Evolutionary conservation across 2,113 vertebrate genomes (phyloP).

Genomic region (Hemiscyllium ocellatum): DNA sequence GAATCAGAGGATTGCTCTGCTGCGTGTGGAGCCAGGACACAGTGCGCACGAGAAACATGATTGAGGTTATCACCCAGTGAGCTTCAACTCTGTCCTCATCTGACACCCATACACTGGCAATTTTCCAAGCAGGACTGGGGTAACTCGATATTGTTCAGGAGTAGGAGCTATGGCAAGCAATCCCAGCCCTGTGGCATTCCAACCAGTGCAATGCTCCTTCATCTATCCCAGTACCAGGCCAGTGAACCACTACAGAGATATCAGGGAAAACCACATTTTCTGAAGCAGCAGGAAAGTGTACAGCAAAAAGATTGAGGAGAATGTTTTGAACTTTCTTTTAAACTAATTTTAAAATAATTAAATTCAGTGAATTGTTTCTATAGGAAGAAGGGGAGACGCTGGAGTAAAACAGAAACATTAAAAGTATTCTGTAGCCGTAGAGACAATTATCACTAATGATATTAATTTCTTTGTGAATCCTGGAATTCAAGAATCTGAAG

Average conservation of each 20-base stretch:
- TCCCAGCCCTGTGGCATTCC: background rate
- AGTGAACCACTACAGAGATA: background rate
- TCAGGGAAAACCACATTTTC: background rate
- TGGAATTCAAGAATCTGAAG: background rate
- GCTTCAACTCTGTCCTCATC: background rate
- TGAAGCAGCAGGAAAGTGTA: background rate
- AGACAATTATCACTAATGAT: background rate
- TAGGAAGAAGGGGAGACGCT: background rate
- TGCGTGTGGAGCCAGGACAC: background rate
- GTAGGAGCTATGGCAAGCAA: background rate
- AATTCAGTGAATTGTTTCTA: background rate
- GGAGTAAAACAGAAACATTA: background rate
- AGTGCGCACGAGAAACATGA: background rate
- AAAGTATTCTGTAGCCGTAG: background rate
- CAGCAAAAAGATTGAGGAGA: background rate
- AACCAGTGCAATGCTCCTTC: background rate
- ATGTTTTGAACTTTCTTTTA: background rate
- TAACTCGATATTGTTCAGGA: background rate
- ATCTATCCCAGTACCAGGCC: background rate
- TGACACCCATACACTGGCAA: background rate
- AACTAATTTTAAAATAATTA: no score
- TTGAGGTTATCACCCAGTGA: background rate
- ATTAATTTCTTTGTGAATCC: background rate
- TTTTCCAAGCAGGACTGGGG: background rate
- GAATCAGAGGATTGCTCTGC: background rate